Base-by-base conservation (phyloP, 2,888 invertebrate species). In the Drosophila kambysellisi region DNA sequence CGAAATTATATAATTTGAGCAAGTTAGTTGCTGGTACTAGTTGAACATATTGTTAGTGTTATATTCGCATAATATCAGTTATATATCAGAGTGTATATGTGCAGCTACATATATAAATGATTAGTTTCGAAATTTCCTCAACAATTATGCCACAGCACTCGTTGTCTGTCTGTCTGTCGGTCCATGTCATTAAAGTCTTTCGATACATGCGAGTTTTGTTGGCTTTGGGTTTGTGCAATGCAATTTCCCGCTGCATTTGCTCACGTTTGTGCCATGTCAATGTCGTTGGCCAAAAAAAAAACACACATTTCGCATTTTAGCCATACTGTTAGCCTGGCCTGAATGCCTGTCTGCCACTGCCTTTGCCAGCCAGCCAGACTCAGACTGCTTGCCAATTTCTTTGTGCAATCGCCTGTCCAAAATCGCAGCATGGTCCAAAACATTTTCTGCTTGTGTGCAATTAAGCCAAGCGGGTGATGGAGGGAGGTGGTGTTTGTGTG, bases 381-480 rank as follows among this genome's bases (percentile, higher is more conserved):
- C 63, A n/a, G 48, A 30, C 56, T 39, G 75, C 66, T 64, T 78
- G 85, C 76, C 79, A 89, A 85, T 88, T 89, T 84, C 82, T 84
- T 81, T 84, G 85, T 87, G 89, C 89, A 89, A 87, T 83, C 79
- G 84, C 60, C 63, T 81, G 74, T 70, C 71, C 61, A 71, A 71
- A 76, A 76, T 53, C 67, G 30, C 80, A 75, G 64, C 74, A 61
- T 64, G 75, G 39, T 73, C 57, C 67, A 57, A 59, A 46, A 46
- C 46, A 32, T 58, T 52, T 68, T 53, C n/a, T 29, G 37, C 32
- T 56, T 48, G 51, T 66, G 53, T 73, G 80, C 81, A 77, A 80
- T 80, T 80, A 70, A 70, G 63, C 25, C 57, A 50, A 50, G 3
- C 11, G 17, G 6, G 6, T 4, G 2, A 6, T 5, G 9, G 30